Percentiles rank a stretch among this genome's conserved stretches.
These are phyloP conservation scores for Leucopsar rothschildi DNA, from an alignment of 2,113 vertebrate species.

Conservation along the genomic window DNA sequence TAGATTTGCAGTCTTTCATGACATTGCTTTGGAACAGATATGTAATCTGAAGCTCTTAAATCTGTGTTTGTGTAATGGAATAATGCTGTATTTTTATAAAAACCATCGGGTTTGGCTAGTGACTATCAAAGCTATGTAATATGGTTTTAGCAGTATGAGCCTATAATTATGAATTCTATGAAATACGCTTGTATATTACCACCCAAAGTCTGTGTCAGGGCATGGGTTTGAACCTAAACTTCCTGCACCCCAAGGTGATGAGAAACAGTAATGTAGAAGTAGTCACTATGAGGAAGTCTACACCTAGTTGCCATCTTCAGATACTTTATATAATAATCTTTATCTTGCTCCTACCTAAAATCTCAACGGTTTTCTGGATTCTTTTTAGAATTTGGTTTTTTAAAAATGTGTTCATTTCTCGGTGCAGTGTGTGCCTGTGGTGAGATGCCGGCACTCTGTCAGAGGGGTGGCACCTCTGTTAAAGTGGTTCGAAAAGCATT, in stretches of 20 bases:
- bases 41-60: not conserved
- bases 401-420: not conserved
- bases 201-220: not conserved
- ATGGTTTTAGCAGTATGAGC: not conserved
- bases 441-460: not conserved
- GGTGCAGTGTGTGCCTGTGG: accelerated
- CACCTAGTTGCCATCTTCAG: not conserved
- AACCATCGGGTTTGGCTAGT: not conserved
- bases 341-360: not conserved
- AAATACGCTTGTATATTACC: not conserved
- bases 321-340: not conserved
- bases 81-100: not conserved
- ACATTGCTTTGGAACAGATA: not conserved
- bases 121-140: not conserved
- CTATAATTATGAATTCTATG: not conserved
- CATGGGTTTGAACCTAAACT: not conserved
- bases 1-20: not conserved
- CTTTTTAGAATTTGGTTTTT: not conserved
- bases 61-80: not conserved
- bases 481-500: not conserved
- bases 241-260: not conserved
- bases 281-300: not conserved
- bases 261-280: not conserved
- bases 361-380: not conserved
- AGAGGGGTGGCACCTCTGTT: not conserved